These are phyloP conservation scores for Erethizon dorsatum DNA, from an alignment of 2,797 vertebrate species.

Conservation along the genomic window DNA sequence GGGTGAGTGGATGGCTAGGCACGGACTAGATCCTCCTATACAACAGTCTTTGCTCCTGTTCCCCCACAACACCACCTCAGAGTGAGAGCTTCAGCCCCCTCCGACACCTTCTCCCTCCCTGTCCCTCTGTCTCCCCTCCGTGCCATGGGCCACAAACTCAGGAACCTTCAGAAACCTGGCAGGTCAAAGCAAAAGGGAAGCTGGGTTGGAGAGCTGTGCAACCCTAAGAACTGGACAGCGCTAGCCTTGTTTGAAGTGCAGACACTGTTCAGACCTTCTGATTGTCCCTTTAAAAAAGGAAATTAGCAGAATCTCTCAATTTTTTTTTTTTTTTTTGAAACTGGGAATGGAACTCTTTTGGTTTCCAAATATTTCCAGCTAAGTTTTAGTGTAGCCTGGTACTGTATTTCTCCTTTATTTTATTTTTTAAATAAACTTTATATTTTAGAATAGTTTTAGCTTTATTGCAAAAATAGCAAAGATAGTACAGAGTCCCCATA, in stretches of 20 bases:
- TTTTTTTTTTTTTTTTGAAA: background rate
- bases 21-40: background rate
- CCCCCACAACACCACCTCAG: background rate
- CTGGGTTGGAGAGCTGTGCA: background rate
- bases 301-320: background rate
- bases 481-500: background rate
- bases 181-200: background rate
- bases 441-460: constrained; percentile 54
- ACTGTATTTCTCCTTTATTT: constrained; percentile 22
- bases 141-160: background rate
- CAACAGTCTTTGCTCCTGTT: background rate
- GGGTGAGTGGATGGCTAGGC: background rate
- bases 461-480: constrained; percentile 23
- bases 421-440: constrained; percentile 35
- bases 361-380: constrained; percentile 14
- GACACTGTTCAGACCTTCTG: too few relatives aligned
- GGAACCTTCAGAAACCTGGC: background rate
- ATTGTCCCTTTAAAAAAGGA: background rate
- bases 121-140: background rate
- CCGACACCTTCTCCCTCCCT: background rate
- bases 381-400: background rate
- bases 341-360: background rate
- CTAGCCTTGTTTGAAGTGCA: background rate
- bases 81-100: background rate
- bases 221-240: background rate